Base-by-base conservation (phyloP, 2,888 invertebrate species). In the Brenthis daphne region DNA sequence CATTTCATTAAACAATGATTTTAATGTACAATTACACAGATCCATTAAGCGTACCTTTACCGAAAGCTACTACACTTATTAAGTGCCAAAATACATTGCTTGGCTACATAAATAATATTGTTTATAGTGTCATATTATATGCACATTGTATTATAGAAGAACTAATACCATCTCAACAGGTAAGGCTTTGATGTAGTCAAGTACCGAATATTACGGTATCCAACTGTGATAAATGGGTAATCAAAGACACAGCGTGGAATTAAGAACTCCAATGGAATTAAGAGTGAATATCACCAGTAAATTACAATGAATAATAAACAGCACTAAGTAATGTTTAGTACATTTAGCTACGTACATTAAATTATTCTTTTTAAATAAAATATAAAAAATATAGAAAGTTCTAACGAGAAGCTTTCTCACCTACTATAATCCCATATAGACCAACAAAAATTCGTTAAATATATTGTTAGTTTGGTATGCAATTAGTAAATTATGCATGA, bases 1-100 rank as follows among this genome's bases (percentile, higher is more conserved):
- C 79, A 58, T 58, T 55, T 65, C 70, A 82, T 87, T 85, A 86
- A 86, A 83, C 82, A 77, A 71, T 75, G 75, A 78, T 79, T 81
- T 29, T 86, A 83, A 87, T 85, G 82, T 81, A 77, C 79, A 84
- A 84, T 84, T 84, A 80, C 79, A 74, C 73, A 76, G 72, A 77
- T 75, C 76, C 79, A 80, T 88, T 85, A 87, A 82, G 37, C 37
- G 37, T 43, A 74, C 63, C 57, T 53, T 58, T 43, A 11, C 37
- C 65, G 50, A 37, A 37, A 37, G 37, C 37, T 37, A 37, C 6
- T 8, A 37, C 8, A 37, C 37, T 37, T 37, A 6, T 37, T 8
- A 37, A 37, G 6, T 8, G 37, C 37, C 11, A 43, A 43, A 43
- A 43, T 51, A n/a, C 51, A 51, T 16, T n/a, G 16, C 14, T 16